These are phyloP conservation scores for Aporrectodea caliginosa DNA, from an alignment of 1,140 invertebrate species.

Conservation along the genomic window DNA sequence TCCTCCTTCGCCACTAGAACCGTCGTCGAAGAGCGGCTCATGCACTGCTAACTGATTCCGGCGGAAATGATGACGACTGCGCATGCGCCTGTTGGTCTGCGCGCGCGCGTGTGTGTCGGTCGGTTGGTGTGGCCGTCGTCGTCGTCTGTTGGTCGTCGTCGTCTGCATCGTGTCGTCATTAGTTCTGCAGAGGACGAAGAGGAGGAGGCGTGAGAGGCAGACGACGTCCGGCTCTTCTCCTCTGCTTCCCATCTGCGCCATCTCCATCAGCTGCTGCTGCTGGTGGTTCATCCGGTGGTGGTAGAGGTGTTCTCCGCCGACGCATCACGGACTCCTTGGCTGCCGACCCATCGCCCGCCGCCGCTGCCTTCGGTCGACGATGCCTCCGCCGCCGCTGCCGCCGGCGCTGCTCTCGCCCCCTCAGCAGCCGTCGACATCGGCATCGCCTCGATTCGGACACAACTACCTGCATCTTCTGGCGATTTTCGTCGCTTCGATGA, in stretches of 20 bases:
- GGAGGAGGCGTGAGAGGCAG: not conserved
- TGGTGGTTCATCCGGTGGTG: not conserved
- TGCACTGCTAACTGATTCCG: not conserved
- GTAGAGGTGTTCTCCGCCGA: not conserved
- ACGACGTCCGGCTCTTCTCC: not conserved
- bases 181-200: too few species aligned
- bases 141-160: too few species aligned
- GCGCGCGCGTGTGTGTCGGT: too few species aligned
- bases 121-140: too few species aligned
- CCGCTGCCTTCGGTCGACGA: not conserved
- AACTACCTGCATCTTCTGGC: conserved; percentile 23
- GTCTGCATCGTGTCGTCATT: too few species aligned
- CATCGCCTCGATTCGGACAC: not conserved
- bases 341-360: not conserved
- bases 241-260: not conserved
- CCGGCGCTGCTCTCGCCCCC: not conserved
- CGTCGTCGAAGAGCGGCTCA: not conserved
- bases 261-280: not conserved
- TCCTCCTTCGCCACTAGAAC: not conserved
- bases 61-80: not conserved
- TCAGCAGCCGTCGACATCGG: too few species aligned
- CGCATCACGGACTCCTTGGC: not conserved
- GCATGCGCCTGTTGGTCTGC: too few species aligned
- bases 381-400: not conserved
- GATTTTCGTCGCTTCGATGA: conserved; percentile 17